Conservation (phyloP, 2,888 invertebrate genomes). For the Holacanthella duospinosa region DNA sequence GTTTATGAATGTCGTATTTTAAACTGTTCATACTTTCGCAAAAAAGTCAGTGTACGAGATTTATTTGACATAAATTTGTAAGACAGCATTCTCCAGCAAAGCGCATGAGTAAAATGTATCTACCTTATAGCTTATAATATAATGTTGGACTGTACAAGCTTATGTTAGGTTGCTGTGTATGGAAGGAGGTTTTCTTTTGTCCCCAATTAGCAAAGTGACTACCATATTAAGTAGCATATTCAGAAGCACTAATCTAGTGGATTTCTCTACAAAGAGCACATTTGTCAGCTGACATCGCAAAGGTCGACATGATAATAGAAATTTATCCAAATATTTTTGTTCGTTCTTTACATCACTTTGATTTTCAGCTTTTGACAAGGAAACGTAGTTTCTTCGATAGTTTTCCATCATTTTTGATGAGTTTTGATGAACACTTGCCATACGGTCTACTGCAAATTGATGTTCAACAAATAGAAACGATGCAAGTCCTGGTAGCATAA, state of each 20-base stretch:
- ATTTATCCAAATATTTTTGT: neutral
- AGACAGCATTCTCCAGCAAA: too few relatives aligned
- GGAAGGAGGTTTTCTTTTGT: too few relatives aligned
- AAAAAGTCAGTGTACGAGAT: too few relatives aligned
- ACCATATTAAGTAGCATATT: neutral
- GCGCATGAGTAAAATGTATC: too few relatives aligned
- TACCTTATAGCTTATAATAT: too few relatives aligned
- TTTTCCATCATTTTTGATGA: neutral
- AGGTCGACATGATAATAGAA: neutral
- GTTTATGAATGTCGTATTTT: too few relatives aligned
- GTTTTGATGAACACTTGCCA: neutral
- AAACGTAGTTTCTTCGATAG: neutral
- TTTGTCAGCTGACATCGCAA: neutral
- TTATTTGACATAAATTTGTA: too few relatives aligned
- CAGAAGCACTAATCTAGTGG: neutral
- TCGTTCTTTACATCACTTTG: neutral
- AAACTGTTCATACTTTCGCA: too few relatives aligned
- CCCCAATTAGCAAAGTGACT: neutral
- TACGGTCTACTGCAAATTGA: neutral
- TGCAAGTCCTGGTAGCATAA: neutral
- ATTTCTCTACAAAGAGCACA: constrained; percentile 2
- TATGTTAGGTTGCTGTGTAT: too few relatives aligned
- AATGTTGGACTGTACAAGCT: too few relatives aligned
- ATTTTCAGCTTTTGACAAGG: neutral
- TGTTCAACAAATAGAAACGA: neutral